Percentiles rank a stretch among this genome's conserved stretches.
Evolutionary conservation across 2,888 invertebrate species (phyloP).

Genomic region (Chloroclystis v-ata): DNA sequence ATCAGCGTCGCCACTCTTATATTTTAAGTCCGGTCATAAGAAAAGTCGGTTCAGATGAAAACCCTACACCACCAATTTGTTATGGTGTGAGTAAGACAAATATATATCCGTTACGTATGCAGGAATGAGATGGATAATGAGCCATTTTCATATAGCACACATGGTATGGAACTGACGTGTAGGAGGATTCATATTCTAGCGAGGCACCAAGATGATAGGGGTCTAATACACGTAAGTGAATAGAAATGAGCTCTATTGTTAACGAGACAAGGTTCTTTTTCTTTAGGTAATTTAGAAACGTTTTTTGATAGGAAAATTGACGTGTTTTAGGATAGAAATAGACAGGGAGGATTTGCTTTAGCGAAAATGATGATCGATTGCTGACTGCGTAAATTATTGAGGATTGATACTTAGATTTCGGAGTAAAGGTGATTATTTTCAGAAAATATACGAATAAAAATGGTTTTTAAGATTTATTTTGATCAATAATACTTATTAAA

Average conservation of each 20-base stretch:
- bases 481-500: too few species aligned
- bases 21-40: not conserved
- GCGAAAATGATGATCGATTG: not conserved
- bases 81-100: slow-evolving; percentile 27
- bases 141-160: slow-evolving; percentile 23
- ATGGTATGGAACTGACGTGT: slow-evolving; percentile 23
- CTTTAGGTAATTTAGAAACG: not conserved
- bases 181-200: slow-evolving; percentile 17
- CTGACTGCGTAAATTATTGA: not conserved
- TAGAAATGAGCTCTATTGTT: slow-evolving; percentile 11
- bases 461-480: too few species aligned
- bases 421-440: too few species aligned
- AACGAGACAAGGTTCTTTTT: not conserved
- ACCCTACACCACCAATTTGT: slow-evolving; percentile 19
- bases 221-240: slow-evolving; percentile 15
- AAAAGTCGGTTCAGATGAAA: not conserved
- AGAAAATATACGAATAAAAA: too few species aligned
- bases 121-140: slow-evolving; percentile 27
- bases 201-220: slow-evolving; percentile 15
- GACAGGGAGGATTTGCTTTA: not conserved
- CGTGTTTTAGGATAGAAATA: not conserved
- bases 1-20: too few species aligned
- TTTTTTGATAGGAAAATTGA: not conserved
- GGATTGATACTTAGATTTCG: not conserved
- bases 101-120: slow-evolving; percentile 19